phyloP scores from a whole-genome alignment of 2,113 vertebrate species.

The Pitta sordida region DNA sequence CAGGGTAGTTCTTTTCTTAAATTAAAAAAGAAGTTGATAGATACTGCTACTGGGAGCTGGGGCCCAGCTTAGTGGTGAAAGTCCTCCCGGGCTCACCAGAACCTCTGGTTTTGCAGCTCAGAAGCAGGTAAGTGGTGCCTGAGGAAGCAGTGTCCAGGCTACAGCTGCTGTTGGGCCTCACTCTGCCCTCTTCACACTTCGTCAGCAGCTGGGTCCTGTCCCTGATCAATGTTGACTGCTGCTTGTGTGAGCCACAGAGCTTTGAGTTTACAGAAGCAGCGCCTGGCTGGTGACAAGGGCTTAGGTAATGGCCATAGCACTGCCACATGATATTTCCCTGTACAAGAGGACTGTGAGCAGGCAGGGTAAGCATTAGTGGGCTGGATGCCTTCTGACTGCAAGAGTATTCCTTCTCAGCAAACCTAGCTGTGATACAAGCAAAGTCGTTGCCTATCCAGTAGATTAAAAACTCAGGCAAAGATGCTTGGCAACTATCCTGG shows the following conservation, averaged over 20 bases:
- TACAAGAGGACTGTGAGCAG: not conserved
- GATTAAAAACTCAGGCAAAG: not conserved
- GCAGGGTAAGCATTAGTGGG: not conserved
- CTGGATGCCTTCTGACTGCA: not conserved
- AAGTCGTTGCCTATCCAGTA: not conserved
- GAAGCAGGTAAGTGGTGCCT: not conserved
- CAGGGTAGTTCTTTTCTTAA: not conserved
- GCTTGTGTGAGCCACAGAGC: not conserved
- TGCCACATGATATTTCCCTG: not conserved
- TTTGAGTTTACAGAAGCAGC: not conserved
- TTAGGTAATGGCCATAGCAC: fast-evolving
- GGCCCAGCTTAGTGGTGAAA: not conserved
- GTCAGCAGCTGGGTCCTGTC: not conserved
- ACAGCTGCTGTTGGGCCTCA: not conserved
- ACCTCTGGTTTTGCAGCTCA: not conserved
- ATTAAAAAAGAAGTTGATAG: not conserved
- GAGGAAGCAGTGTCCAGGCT: not conserved
- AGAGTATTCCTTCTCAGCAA: not conserved
- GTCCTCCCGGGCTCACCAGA: not conserved
- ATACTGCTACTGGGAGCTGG: not conserved
- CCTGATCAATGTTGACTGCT: not conserved
- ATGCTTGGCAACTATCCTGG: not conserved
- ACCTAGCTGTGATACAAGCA: not conserved
- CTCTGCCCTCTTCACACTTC: not conserved
- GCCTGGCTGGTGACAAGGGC: not conserved